phyloP scores from a whole-genome alignment of 2,113 vertebrate species.

The Delphinus delphis region DNA sequence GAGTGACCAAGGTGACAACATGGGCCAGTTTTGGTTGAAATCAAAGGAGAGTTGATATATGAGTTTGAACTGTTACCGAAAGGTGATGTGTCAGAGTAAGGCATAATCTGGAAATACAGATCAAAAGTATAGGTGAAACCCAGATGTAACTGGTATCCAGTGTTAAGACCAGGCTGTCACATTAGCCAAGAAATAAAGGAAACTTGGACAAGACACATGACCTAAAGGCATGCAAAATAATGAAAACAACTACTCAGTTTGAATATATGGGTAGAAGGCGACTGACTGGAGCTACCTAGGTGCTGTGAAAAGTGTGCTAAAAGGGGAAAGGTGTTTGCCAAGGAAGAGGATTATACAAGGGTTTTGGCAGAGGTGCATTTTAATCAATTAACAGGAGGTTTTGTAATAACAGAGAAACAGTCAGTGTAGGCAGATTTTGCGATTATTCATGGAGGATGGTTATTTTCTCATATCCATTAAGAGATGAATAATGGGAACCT shows the following conservation, averaged over 20 bases:
- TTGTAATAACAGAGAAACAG: neutral
- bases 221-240: neutral
- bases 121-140: neutral
- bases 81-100: neutral
- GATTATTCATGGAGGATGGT: neutral
- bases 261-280: neutral
- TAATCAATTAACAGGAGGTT: neutral
- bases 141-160: neutral
- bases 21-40: neutral
- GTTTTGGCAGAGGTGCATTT: neutral
- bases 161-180: neutral
- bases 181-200: neutral
- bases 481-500: neutral
- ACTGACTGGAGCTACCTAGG: neutral
- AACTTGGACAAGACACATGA: neutral
- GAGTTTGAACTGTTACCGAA: neutral
- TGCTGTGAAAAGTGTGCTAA: neutral
- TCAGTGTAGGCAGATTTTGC: neutral
- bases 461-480: neutral
- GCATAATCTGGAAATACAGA: neutral
- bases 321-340: neutral
- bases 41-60: neutral
- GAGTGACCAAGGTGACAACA: neutral
- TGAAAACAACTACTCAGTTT: neutral
- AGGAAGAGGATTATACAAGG: neutral